Evolutionary conservation across 2,113 vertebrate species (phyloP).

Genomic region (Tricholaema leucomelas): DNA sequence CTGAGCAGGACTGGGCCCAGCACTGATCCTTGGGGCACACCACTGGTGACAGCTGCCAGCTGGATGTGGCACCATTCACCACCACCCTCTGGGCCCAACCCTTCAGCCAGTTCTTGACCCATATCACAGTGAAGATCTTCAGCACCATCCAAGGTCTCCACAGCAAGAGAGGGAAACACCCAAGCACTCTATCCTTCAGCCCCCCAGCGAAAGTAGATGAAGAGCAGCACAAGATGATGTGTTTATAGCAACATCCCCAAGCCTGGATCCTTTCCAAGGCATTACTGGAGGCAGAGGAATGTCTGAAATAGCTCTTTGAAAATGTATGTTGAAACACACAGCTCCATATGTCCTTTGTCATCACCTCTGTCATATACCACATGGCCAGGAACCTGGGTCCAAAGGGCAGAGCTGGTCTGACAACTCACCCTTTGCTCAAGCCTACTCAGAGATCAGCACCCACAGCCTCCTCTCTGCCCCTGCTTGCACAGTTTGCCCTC

Average conservation of each 20-base stretch:
- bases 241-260: slow-evolving; percentile 30
- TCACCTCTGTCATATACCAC: background rate
- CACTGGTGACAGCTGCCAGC: too few relatives aligned
- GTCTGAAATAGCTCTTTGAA: background rate
- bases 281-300: slow-evolving; percentile 33
- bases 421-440: rapidly evolving
- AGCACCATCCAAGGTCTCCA: background rate
- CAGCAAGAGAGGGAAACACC: slow-evolving; percentile 14
- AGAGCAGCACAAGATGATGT: background rate
- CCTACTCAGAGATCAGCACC: background rate
- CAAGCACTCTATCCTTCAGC: slow-evolving; percentile 12
- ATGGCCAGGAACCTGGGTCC: rapidly evolving
- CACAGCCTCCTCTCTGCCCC: background rate
- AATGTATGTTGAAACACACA: background rate
- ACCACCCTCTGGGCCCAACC: too few relatives aligned
- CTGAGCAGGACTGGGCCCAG: too few relatives aligned
- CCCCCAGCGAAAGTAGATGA: background rate
- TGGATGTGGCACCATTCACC: too few relatives aligned
- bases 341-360: slow-evolving; percentile 34
- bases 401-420: background rate
- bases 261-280: slow-evolving; percentile 34
- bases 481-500: background rate
- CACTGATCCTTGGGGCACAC: too few relatives aligned
- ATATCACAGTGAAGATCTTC: too few relatives aligned
- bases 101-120: too few relatives aligned